Conservation (phyloP, 2,113 vertebrate genomes). For the Neomonachus schauinslandi region DNA sequence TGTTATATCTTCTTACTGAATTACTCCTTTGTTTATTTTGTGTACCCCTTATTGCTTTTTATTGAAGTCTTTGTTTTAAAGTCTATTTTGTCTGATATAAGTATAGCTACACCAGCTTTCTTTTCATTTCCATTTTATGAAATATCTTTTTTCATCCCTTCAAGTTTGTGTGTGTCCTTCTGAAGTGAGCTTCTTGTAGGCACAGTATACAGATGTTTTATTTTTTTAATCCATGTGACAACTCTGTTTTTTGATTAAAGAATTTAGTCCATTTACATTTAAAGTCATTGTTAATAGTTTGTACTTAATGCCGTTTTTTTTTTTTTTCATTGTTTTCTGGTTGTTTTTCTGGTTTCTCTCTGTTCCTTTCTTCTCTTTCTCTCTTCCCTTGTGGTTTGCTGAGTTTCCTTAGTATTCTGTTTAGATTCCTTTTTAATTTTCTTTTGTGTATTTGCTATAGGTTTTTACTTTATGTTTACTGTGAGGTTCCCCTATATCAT, state of each 20-base stretch:
- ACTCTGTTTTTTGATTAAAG: neutral
- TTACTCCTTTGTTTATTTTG: neutral
- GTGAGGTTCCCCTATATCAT: neutral
- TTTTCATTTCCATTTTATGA: neutral
- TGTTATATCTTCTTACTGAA: neutral
- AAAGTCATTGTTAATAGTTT: neutral
- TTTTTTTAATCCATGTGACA: neutral
- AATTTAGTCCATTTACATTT: neutral
- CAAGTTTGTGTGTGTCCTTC: neutral
- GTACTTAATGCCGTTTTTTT: neutral
- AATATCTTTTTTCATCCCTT: neutral
- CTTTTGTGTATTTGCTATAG: neutral
- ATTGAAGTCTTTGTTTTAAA: neutral
- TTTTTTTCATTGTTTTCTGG: neutral
- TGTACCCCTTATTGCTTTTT: neutral
- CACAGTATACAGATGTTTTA: neutral
- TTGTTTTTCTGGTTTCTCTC: neutral
- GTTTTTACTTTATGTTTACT: neutral
- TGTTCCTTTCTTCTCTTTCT: neutral
- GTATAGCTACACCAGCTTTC: neutral
- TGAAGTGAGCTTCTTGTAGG: neutral
- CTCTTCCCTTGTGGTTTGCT: neutral
- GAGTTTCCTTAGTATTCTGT: neutral
- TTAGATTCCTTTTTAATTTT: neutral
- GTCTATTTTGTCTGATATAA: neutral